phyloP scores from a whole-genome alignment of 64 coral and sea anemone genomes.

The Montipora capricornis region DNA sequence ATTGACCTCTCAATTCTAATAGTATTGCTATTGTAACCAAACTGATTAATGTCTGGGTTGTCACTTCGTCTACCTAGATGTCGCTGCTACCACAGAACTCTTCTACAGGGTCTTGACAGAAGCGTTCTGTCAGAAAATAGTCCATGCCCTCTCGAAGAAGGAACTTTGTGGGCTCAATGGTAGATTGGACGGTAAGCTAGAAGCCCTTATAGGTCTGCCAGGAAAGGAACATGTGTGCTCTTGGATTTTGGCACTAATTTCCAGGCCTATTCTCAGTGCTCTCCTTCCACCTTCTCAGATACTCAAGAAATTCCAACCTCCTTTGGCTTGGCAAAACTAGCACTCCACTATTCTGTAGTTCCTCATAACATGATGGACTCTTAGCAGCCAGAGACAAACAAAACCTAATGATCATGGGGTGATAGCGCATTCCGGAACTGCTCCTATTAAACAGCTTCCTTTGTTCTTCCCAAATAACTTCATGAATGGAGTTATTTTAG shows the following conservation, averaged over 20 bases:
- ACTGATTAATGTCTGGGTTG: background rate
- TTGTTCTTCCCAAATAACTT: slow-evolving; percentile 43
- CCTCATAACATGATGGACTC: slow-evolving; percentile 31
- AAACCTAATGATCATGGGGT: slow-evolving; percentile 47
- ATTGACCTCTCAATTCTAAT: too few species aligned
- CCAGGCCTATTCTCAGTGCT: slow-evolving; percentile 26
- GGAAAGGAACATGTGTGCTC: slow-evolving; percentile 39
- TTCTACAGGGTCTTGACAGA: too few species aligned
- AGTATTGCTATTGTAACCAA: too few species aligned
- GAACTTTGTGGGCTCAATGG: slow-evolving; percentile 43
- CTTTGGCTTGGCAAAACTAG: background rate
- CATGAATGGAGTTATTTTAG: slow-evolving; percentile 47
- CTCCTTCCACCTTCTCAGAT: slow-evolving; percentile 40
- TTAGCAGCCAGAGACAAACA: slow-evolving; percentile 49
- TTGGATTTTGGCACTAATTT: slow-evolving; percentile 16
- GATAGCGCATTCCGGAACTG: slow-evolving; percentile 9
- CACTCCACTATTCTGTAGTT: slow-evolving; percentile 28
- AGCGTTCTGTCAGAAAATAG: slow-evolving; percentile 10
- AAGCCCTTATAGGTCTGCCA: slow-evolving; percentile 50
- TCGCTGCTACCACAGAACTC: background rate
- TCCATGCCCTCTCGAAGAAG: slow-evolving; percentile 20
- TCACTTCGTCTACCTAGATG: background rate
- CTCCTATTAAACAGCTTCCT: slow-evolving; percentile 32
- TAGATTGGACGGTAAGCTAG: slow-evolving; percentile 7
- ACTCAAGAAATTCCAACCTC: background rate